Conservation (phyloP, 2,797 vertebrate species). For the Neosilurus mollespiculum region DNA sequence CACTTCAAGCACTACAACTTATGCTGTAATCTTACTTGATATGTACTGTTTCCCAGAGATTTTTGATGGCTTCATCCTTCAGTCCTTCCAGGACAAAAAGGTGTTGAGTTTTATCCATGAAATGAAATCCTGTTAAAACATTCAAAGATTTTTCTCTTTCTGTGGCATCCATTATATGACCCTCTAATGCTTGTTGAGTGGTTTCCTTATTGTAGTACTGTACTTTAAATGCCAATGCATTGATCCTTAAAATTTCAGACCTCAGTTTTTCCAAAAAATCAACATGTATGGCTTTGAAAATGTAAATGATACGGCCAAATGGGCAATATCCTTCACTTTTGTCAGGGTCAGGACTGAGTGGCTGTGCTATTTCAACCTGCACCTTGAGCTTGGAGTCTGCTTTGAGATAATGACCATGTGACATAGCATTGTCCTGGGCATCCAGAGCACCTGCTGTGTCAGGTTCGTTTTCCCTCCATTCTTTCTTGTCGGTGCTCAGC, state of each 20-base stretch:
- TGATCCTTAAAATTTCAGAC: constrained; percentile 73
- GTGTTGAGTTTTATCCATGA: constrained; percentile 74
- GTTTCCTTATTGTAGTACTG: constrained; percentile 50
- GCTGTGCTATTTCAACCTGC: constrained; percentile 72
- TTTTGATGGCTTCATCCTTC: constrained; percentile 72
- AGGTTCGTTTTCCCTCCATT: constrained; percentile 20
- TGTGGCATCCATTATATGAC: constrained; percentile 62
- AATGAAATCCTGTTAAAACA: constrained; percentile 82
- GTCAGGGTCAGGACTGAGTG: constrained; percentile 47
- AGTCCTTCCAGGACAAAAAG: constrained; percentile 84
- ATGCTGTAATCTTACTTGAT: constrained; percentile 68
- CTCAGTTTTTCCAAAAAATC: constrained; percentile 64
- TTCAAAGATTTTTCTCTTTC: constrained; percentile 67
- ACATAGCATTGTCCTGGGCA: constrained; percentile 49
- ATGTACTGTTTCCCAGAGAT: constrained; percentile 76
- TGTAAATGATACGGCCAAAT: constrained; percentile 76
- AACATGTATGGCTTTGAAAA: constrained; percentile 65
- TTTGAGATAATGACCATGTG: constrained; percentile 72
- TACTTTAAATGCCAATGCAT: constrained; percentile 70
- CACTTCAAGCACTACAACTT: not conserved
- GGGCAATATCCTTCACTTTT: constrained; percentile 42
- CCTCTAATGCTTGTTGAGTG: constrained; percentile 61
- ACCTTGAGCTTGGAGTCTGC: constrained; percentile 77
- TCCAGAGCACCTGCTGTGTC: not conserved
- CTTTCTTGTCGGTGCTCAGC: not conserved